Evolutionary conservation across 2,888 invertebrate species (phyloP).

Genomic region (Acronicta aceris): DNA sequence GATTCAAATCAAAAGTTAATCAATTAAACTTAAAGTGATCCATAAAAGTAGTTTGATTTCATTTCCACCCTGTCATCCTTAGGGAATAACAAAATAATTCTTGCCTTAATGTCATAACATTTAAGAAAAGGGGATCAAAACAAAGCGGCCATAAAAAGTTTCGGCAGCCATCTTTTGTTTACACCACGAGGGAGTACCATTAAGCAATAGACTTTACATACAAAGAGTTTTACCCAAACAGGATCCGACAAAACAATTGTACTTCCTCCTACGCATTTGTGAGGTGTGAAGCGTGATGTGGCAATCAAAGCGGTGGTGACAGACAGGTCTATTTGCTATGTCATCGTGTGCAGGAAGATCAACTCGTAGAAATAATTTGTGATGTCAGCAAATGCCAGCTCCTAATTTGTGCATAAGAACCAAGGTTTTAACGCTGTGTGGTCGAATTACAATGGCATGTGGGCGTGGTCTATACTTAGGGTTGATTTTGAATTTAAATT

Average conservation of each 20-base stretch:
- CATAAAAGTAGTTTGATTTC: slow-evolving; percentile 37
- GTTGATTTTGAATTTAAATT: slow-evolving; percentile 33
- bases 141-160: slow-evolving; percentile 43
- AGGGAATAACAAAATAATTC: slow-evolving; percentile 32
- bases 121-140: slow-evolving; percentile 33
- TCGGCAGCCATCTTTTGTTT: slow-evolving; percentile 33
- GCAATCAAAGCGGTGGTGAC: slow-evolving; percentile 55
- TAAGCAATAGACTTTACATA: slow-evolving; percentile 34
- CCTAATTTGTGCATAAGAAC: slow-evolving; percentile 24
- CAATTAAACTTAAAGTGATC: slow-evolving; percentile 13
- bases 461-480: slow-evolving; percentile 32
- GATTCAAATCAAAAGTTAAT: slow-evolving; percentile 2
- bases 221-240: slow-evolving; percentile 46
- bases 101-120: slow-evolving; percentile 45
- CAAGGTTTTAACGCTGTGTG: slow-evolving; percentile 46
- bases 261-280: slow-evolving; percentile 57
- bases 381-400: slow-evolving; percentile 36
- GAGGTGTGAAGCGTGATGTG: slow-evolving; percentile 60
- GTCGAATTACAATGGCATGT: slow-evolving; percentile 36
- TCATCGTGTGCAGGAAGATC: slow-evolving; percentile 65
- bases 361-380: slow-evolving; percentile 29
- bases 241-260: slow-evolving; percentile 45
- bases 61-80: slow-evolving; percentile 3
- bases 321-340: slow-evolving; percentile 61
- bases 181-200: slow-evolving; percentile 7